phyloP scores from a whole-genome alignment of 1,140 invertebrate genomes.

The Rhagoletis pomonella region DNA sequence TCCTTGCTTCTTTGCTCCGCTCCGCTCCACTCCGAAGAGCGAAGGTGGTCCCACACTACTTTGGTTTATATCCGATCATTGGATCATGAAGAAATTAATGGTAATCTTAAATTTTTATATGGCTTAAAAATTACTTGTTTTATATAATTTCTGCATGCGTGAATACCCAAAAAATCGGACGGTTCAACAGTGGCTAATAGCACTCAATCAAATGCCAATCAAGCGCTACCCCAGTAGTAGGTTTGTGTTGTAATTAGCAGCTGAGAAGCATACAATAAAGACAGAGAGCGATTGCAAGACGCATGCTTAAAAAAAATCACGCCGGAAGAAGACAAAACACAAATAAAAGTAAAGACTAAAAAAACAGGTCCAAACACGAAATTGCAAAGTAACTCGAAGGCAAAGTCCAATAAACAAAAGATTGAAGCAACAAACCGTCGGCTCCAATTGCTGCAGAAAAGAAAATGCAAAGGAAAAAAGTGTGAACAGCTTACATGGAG shows the following conservation, averaged over 20 bases:
- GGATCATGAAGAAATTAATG: too few species aligned
- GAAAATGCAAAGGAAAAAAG: not conserved
- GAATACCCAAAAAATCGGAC: too few species aligned
- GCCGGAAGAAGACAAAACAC: not conserved
- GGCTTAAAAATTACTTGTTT: too few species aligned
- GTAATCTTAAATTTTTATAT: too few species aligned
- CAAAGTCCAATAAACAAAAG: constrained; percentile 34
- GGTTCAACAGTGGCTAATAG: not conserved
- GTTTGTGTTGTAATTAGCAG: constrained; percentile 4
- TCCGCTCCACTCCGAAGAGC: not conserved
- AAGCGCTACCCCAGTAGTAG: not conserved
- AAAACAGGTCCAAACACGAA: not conserved
- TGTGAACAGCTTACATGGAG: not conserved
- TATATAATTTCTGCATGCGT: too few species aligned
- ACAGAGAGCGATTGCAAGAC: not conserved
- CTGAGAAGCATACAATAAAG: not conserved
- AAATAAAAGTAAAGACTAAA: not conserved
- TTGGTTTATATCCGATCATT: too few species aligned
- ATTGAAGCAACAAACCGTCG: not conserved
- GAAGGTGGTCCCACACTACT: too few species aligned
- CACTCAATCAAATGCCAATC: constrained; percentile 15
- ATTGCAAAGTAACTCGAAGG: not conserved
- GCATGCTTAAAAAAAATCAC: not conserved
- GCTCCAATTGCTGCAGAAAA: not conserved
- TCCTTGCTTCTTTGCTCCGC: too few species aligned